A percentile compares a stretch with the other conserved stretches of the same genome.
Evolutionary conservation across 2,888 invertebrate genomes (phyloP).

Genomic region (Tiliacea citrago): DNA sequence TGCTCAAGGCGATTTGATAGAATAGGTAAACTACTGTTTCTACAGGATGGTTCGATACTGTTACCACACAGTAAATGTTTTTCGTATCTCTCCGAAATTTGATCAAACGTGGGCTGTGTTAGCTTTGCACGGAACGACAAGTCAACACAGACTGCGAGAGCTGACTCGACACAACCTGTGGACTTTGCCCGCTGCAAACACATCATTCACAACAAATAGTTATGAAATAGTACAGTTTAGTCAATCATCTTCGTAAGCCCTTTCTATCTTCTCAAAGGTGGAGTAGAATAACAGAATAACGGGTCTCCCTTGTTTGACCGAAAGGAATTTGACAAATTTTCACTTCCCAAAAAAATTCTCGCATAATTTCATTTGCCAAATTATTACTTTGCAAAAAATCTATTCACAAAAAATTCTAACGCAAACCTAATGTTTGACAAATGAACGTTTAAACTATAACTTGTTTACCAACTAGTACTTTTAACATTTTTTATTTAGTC

Average conservation of each 20-base stretch:
- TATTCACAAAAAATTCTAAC: too few species aligned
- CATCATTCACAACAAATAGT: slow-evolving; percentile 8
- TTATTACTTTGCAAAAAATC: too few species aligned
- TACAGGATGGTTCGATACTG: not conserved
- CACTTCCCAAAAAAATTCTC: too few species aligned
- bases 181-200: slow-evolving; percentile 9
- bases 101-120: slow-evolving; percentile 7
- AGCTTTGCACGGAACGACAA: not conserved
- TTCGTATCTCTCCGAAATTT: slow-evolving; percentile 9
- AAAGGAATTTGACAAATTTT: too few species aligned
- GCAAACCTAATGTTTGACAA: too few species aligned
- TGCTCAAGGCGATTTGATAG: not conserved
- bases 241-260: slow-evolving; percentile 10
- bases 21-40: not conserved
- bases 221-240: not conserved
- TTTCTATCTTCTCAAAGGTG: not conserved
- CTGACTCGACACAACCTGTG: not conserved
- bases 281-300: too few species aligned
- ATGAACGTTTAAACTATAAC: too few species aligned
- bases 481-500: too few species aligned
- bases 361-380: too few species aligned
- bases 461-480: too few species aligned
- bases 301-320: too few species aligned
- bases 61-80: not conserved
- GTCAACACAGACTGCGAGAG: slow-evolving; percentile 22